Conservation (phyloP, 2,797 vertebrate genomes). For the Cottoperca gobio region DNA sequence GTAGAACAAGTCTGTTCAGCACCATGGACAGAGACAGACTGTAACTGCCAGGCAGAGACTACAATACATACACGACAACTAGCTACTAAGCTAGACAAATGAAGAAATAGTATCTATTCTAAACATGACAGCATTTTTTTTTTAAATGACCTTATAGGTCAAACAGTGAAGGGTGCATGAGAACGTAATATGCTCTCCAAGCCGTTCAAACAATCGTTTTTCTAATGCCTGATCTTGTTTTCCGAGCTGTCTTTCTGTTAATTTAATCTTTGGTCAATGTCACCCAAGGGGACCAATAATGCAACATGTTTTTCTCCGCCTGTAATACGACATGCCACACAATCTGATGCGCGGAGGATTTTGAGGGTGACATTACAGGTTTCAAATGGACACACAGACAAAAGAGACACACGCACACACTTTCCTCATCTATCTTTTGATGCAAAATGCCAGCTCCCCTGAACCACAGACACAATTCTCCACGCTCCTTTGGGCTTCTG, state of each 20-base stretch:
- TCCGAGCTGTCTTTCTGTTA: conserved; percentile 65
- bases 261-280: conserved; percentile 77
- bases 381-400: conserved; percentile 24
- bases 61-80: not conserved
- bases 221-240: conserved; percentile 67
- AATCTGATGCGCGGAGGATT: conserved; percentile 52
- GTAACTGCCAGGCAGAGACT: not conserved
- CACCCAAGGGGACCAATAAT: conserved; percentile 72
- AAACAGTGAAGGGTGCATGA: conserved; percentile 48
- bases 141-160: conserved; percentile 54
- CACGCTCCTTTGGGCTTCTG: conserved; percentile 67
- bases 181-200: conserved; percentile 45
- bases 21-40: conserved; percentile 68
- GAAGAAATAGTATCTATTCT: conserved; percentile 4
- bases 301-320: conserved; percentile 42
- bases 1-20: conserved; percentile 40
- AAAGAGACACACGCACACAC: conserved; percentile 13
- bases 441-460: conserved; percentile 75
- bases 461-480: conserved; percentile 73
- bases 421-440: conserved; percentile 55
- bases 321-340: conserved; percentile 42
- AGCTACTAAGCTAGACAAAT: conserved; percentile 20
- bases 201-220: conserved; percentile 47
- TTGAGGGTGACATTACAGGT: conserved; percentile 62
- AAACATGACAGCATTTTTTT: conserved; percentile 36